phyloP scores from a whole-genome alignment of 2,888 invertebrate species.

The Ophioninae sp. region DNA sequence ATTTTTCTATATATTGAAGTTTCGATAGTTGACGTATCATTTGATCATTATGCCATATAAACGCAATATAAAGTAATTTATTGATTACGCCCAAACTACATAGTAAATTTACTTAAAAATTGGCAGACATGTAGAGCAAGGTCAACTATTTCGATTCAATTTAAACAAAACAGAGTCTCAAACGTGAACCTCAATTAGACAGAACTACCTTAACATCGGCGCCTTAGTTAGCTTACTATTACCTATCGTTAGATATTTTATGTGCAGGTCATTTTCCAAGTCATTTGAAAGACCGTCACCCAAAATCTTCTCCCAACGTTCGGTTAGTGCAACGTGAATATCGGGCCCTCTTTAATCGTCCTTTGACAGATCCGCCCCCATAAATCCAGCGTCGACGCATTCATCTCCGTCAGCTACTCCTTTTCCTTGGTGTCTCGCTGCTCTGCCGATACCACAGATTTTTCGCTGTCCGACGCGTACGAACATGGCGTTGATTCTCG shows the following conservation, averaged over 20 bases:
- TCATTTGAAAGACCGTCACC: slow-evolving; percentile 47
- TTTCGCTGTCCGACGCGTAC: slow-evolving; percentile 8
- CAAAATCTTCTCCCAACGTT: slow-evolving; percentile 51
- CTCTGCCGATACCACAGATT: no score
- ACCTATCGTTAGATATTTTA: slow-evolving; percentile 5
- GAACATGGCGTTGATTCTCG: slow-evolving; percentile 29
- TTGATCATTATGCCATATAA: no score
- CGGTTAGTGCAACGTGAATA: slow-evolving; percentile 54
- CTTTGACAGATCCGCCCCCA: slow-evolving; percentile 45
- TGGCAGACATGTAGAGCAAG: no score
- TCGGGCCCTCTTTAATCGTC: slow-evolving; percentile 45
- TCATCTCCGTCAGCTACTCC: not conserved
- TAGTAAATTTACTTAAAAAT: no score
- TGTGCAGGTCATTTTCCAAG: slow-evolving; percentile 37
- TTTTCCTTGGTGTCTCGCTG: slow-evolving; percentile 3
- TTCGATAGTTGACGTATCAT: no score
- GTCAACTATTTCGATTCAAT: no score
- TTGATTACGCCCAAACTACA: no score
- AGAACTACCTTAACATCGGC: no score
- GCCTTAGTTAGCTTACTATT: slow-evolving; percentile 38
- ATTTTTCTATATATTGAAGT: no score
- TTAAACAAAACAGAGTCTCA: no score
- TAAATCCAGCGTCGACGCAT: slow-evolving; percentile 45
- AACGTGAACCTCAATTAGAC: no score
- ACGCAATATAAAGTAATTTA: no score